Evolutionary conservation across 2,888 invertebrate species (phyloP), one percentile per base, ranked within the genome.

Genomic region (Taphrorychus bicolor): DNA sequence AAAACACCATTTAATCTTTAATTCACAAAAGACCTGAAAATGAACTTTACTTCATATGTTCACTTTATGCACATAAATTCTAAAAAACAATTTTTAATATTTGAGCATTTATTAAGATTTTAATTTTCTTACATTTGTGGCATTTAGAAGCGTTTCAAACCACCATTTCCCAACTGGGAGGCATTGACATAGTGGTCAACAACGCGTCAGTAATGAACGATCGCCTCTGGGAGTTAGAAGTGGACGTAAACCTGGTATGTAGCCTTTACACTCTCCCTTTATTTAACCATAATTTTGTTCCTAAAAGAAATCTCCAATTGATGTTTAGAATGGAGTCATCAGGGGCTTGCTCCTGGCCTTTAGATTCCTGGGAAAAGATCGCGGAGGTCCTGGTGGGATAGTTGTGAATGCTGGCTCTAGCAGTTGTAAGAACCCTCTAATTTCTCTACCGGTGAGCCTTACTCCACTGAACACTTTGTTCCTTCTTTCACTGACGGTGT

Each of bases 341-440:
- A 86, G 91, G 64, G 91, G 92, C 11, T 89, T 90, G 1, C 81
- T 91, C 52, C 82, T 93, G 42, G 92, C 91, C 2, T 87, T 92
- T 78, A 86, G 91, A 61, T 90, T 89, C 79, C 85, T 93, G 85
- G 89, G 91, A 19, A 88, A 88, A 73, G 91, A 92, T 79, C 87
- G 89, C 73, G 91, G 91, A 14, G 91, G 91, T 0, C 85, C 87
- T 54, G 91, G 91, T 14, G 93, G 92, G n/a, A 85, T 87, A 51
- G 89, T 93, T 60, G 85, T 93, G 51, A 92, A 92, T 81, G 89
- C 89, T 3, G 91, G 92, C 1, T 91, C 91, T 57, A 90, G 89
- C 22, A 88, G 89, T 22, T 89, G 90, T 77, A 83, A 86, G 45
- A 84, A 85, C 70, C 91, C 91, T 0, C 88, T 90, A 75, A 87